phyloP scores from a whole-genome alignment of 92 coral and sea anemone species.

The Blastomussa wellsi region DNA sequence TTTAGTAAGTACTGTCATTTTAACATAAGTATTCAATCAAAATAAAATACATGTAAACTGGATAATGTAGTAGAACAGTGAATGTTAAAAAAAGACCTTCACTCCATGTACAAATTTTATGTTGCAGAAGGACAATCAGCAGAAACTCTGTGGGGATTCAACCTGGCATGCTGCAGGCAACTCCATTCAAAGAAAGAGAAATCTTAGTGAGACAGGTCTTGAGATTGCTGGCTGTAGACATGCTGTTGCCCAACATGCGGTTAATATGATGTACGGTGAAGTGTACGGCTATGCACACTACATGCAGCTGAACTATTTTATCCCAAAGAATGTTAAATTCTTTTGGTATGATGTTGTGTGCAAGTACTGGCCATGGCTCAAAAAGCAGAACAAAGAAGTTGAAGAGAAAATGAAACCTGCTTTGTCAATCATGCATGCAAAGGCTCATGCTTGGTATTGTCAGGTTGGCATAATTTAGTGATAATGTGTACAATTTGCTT shows the following conservation, averaged over 20 bases:
- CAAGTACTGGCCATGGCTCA: constrained; percentile 83
- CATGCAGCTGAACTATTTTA: constrained; percentile 34
- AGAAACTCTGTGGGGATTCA: constrained; percentile 55
- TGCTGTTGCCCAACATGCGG: constrained; percentile 57
- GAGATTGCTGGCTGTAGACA: constrained; percentile 71
- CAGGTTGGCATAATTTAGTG: constrained; percentile 54
- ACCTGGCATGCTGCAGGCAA: constrained; percentile 69
- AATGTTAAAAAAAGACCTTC: background rate
- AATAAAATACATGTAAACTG: background rate
- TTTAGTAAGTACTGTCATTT: background rate
- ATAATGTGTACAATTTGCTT: background rate
- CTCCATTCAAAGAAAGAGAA: constrained; percentile 36
- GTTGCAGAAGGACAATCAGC: constrained; percentile 18
- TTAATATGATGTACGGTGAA: constrained; percentile 63
- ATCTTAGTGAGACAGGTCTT: too few species aligned
- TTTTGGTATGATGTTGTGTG: constrained; percentile 79
- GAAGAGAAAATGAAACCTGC: constrained; percentile 71
- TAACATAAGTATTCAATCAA: background rate
- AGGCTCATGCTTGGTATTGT: constrained; percentile 84
- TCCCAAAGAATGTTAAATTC: constrained; percentile 52
- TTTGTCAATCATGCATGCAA: constrained; percentile 70
- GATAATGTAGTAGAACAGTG: too few species aligned
- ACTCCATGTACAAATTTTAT: background rate
- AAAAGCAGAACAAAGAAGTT: constrained; percentile 32
- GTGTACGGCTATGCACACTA: constrained; percentile 76